Percentiles rank a stretch among this genome's conserved stretches.
Evolutionary conservation across 2,113 vertebrate genomes (phyloP).

Genomic region (Corydoras sp.): DNA sequence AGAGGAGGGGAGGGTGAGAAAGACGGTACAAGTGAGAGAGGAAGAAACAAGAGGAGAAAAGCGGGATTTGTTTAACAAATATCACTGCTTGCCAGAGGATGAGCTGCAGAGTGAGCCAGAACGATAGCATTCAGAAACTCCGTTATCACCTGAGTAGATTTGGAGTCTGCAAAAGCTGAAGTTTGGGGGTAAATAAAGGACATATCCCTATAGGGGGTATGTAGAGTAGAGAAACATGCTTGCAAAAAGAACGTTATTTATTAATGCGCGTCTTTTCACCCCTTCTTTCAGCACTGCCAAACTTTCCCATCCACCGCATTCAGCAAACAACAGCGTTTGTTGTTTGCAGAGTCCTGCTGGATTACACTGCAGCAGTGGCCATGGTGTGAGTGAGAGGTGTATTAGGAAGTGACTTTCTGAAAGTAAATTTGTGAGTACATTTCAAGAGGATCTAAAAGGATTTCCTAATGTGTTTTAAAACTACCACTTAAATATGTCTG

Average conservation of each 20-base stretch:
- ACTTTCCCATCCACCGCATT: not conserved
- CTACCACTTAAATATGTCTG: not conserved
- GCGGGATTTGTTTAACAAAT: slow-evolving; percentile 44
- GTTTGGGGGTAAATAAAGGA: slow-evolving; percentile 2
- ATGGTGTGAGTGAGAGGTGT: not conserved
- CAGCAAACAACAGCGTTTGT: not conserved
- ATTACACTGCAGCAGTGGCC: not conserved
- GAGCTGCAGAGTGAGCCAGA: slow-evolving; percentile 36
- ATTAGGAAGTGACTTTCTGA: too few relatives aligned
- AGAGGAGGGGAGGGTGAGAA: slow-evolving; percentile 8
- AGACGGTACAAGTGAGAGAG: slow-evolving; percentile 1
- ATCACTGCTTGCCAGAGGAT: slow-evolving; percentile 38
- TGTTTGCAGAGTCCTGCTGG: not conserved
- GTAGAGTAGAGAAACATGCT: not conserved
- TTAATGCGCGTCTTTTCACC: slow-evolving; percentile 21
- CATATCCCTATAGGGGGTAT: slow-evolving; percentile 15
- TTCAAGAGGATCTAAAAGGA: too few relatives aligned
- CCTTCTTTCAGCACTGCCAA: slow-evolving; percentile 17
- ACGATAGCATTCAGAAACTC: slow-evolving; percentile 40
- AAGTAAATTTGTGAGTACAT: too few relatives aligned
- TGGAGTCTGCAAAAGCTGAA: not conserved
- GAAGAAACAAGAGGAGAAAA: slow-evolving; percentile 5
- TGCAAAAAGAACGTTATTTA: slow-evolving; percentile 18
- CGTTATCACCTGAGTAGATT: slow-evolving; percentile 35
- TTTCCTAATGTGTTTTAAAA: not conserved